A percentile compares a stretch with the other conserved stretches of the same genome.
phyloP scores from a whole-genome alignment of 1,140 invertebrate genomes.

The Oedothorax gibbosus region DNA sequence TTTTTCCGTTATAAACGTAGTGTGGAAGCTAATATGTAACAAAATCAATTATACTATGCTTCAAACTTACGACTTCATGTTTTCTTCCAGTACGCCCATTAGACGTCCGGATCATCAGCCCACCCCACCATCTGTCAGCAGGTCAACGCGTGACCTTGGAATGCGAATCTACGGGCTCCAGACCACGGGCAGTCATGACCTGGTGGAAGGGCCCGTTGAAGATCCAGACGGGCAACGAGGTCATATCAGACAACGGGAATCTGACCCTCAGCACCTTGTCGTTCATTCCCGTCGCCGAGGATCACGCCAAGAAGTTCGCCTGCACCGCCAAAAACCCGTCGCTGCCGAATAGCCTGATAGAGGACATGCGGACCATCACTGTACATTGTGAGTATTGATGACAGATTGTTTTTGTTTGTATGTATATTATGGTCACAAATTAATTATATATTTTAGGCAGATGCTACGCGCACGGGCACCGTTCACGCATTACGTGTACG shows the following conservation, averaged over 20 bases:
- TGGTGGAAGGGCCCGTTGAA: slow-evolving; percentile 77
- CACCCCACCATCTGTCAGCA: slow-evolving; percentile 46
- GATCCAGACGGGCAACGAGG: slow-evolving; percentile 39
- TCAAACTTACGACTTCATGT: neutral
- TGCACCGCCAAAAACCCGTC: slow-evolving; percentile 84
- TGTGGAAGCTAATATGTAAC: too few relatives aligned
- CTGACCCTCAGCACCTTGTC: slow-evolving; percentile 62
- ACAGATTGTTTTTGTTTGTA: too few relatives aligned
- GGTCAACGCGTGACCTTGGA: slow-evolving; percentile 74
- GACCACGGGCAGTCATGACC: slow-evolving; percentile 84
- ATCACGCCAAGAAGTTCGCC: slow-evolving; percentile 83
- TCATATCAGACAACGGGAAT: slow-evolving; percentile 62
- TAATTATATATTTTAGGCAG: too few relatives aligned
- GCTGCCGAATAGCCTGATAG: slow-evolving; percentile 57
- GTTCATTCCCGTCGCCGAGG: slow-evolving; percentile 76
- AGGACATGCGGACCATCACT: slow-evolving; percentile 60
- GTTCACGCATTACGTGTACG: too few relatives aligned
- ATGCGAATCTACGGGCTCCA: slow-evolving; percentile 86
- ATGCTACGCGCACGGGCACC: too few relatives aligned
- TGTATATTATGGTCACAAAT: too few relatives aligned
- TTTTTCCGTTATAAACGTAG: too few relatives aligned
- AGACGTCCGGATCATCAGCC: slow-evolving; percentile 73
- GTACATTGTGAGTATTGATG: slow-evolving; percentile 61
- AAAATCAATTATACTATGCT: neutral
- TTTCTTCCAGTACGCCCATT: slow-evolving; percentile 80